A percentile compares a stretch with the other conserved stretches of the same genome.
Evolutionary conservation across 2,797 vertebrate genomes (phyloP).

Genomic region (Lacerta bilineata): DNA sequence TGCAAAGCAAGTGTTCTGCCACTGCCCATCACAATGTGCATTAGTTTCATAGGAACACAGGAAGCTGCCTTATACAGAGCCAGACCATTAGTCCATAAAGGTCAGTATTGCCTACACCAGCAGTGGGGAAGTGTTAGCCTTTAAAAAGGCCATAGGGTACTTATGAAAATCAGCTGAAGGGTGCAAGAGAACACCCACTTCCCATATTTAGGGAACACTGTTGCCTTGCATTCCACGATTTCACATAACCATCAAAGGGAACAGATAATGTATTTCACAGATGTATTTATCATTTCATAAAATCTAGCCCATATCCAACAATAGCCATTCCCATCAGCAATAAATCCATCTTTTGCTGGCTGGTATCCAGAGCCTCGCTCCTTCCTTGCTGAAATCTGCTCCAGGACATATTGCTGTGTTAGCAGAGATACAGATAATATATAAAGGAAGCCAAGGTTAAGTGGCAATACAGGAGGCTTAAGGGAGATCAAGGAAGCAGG

Average conservation of each 20-base stretch:
- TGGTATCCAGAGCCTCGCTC: background rate
- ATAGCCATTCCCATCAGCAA: background rate
- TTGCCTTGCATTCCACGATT: background rate
- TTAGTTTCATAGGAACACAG: too few species aligned
- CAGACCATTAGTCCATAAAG: too few species aligned
- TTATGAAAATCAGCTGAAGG: background rate
- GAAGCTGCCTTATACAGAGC: too few species aligned
- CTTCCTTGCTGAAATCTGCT: background rate
- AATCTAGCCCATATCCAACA: too few species aligned
- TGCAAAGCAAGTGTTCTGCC: too few species aligned
- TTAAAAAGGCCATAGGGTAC: background rate
- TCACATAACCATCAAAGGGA: background rate
- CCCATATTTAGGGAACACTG: too few species aligned
- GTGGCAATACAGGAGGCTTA: background rate
- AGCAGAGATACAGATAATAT: background rate
- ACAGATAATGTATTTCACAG: background rate
- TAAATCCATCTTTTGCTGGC: background rate
- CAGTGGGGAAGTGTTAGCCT: too few species aligned
- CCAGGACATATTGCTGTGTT: constrained; percentile 1
- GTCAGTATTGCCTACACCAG: too few species aligned
- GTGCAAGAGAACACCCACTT: background rate
- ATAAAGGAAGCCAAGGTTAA: background rate
- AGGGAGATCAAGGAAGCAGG: background rate
- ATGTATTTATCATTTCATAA: background rate
- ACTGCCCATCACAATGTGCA: too few species aligned